Evolutionary conservation across 1,140 invertebrate species (phyloP), one percentile per base, ranked within the genome.

Genomic region (Drosophila nigromelanica): DNA sequence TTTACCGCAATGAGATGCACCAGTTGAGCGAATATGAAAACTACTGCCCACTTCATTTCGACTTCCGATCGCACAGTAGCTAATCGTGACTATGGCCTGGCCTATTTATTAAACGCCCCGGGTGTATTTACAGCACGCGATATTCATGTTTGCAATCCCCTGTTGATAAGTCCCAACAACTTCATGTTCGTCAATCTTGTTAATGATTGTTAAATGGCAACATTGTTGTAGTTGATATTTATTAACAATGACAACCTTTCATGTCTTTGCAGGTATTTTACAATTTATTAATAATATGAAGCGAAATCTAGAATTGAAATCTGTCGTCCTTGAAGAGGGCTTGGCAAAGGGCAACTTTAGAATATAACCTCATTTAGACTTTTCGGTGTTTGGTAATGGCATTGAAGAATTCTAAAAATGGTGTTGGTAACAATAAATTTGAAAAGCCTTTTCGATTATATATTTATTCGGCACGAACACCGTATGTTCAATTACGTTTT

Each of bases 31-130:
- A 86, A 12, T 15, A 77, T 30, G 7, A 80, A 12, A 6, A 70
- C 27, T 35, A 64, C 48, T 18, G 43, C 35, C 68, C 73, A 76
- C 61, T 62, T 85, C 80, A 85, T 85, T 45, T 79, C 68, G 21
- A 77, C 47, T 37, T 52, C 15, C 3, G 3, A 7, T 5, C 12
- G 0, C 27, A 24, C 5, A 52, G 1, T 64, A n/a, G 8, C 33
- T 21, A 21, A 15, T 54, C 10, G 24, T 10, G 33, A 30, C 15
- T 48, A n/a, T 42, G 39, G n/a, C 3, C 12, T 35, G 45, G 11
- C n/a, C 51, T 86, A 74, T 85, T 80, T 85, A 85, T 80, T 27
- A 21, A 11, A 11, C 35, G 8, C 2, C n/a, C 37, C 35, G 30
- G 5, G 10, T 5, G 24, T 1, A 12, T 27, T 48, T 60, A 27